Evolutionary conservation across 1,140 invertebrate genomes (phyloP), one percentile per base, ranked within the genome.

Genomic region (Trachymyrmex cornetzi): DNA sequence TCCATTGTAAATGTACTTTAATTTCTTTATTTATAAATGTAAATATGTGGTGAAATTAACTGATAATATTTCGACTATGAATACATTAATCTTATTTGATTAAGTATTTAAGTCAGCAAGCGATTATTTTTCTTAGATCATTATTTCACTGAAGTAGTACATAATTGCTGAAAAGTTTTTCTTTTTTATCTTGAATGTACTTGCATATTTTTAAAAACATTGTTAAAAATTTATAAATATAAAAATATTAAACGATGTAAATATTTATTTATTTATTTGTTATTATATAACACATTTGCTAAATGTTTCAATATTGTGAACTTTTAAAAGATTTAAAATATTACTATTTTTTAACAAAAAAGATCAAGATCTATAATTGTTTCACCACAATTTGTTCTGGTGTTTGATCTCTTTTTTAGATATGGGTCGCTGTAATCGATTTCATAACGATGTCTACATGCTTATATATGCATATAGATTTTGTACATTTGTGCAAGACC

Each of bases 361-460:
- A 59, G n/a, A 75, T 57, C 22, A 75, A 24, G 27, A 75, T 75
- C 72, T 24, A 19, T 38, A 75, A 57, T 59, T 59, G 24, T 53
- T 57, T 55, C 27, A 30, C 0, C 6, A 14, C 14, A 59, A 75
- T 24, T 14, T 30, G 27, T 75, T 75, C 27, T 38, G 3, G 16
- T 72, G 7, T 72, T 34, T 27, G 69, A 72, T 72, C 24, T 53
- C 14, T 72, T 72, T 69, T 72, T 72, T 53, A 53, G 24, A 72
- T 72, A 48, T 72, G 16, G 44, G 48, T 72, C 34, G n/a, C 34
- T 53, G 16, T 72, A 72, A 72, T 72, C 69, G 24, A 72, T 72
- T 72, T 72, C 19, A 53, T 72, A 72, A 53, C 48, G 19, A 7
- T 19, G 27, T 6, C 38, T 71, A 53, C 44, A 72, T 50, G 24